phyloP scores from a whole-genome alignment of 2,113 vertebrate species.

The Thunnus thynnus region DNA sequence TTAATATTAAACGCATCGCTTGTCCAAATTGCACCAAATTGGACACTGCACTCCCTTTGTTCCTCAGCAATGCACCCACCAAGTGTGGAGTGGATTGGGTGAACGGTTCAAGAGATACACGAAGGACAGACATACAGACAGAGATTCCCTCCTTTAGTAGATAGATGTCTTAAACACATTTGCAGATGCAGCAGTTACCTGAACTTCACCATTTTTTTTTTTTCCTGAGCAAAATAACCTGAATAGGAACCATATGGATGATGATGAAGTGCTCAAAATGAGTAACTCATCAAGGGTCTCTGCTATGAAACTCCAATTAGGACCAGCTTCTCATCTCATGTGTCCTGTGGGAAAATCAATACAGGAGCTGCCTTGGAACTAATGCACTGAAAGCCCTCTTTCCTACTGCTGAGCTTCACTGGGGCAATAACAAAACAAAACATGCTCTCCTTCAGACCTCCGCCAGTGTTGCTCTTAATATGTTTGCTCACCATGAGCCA shows the following conservation, averaged over 20 bases:
- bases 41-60: too few species aligned
- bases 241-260: conserved; percentile 35
- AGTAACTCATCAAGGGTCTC: conserved; percentile 60
- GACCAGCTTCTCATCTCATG: conserved; percentile 45
- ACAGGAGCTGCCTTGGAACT: conserved; percentile 52
- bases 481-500: conserved; percentile 50
- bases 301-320: conserved; percentile 67
- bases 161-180: conserved; percentile 10
- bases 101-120: too few species aligned
- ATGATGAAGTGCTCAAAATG: conserved; percentile 39
- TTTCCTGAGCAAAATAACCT: conserved; percentile 25
- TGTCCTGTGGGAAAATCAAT: conserved; percentile 73
- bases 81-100: too few species aligned
- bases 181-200: conserved; percentile 9
- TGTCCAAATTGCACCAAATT: too few species aligned
- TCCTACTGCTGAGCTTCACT: conserved; percentile 32
- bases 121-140: too few species aligned
- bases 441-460: conserved; percentile 48
- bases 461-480: conserved; percentile 28
- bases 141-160: too few species aligned
- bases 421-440: conserved; percentile 49
- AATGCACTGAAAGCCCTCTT: conserved; percentile 58
- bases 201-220: background rate
- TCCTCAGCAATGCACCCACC: too few species aligned
- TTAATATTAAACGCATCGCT: too few species aligned